Evolutionary conservation across 2,797 vertebrate species (phyloP).

Genomic region (Linurgus olivaceus): DNA sequence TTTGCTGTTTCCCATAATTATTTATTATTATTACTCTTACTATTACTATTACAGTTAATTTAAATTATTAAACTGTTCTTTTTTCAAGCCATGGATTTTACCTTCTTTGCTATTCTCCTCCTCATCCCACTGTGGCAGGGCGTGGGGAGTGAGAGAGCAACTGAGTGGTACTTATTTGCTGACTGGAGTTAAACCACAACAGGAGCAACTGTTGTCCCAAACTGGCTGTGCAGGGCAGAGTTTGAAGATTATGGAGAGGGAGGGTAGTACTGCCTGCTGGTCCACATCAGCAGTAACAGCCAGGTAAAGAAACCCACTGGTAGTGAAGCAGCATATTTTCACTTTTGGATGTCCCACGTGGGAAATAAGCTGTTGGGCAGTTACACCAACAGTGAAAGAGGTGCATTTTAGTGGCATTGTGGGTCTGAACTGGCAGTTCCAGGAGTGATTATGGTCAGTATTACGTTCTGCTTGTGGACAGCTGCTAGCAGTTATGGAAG

Average conservation of each 20-base stretch:
- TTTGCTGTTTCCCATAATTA: not conserved
- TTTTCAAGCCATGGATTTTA: not conserved
- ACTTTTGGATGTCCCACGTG: not conserved
- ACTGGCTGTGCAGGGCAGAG: not conserved
- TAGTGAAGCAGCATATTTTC: not conserved
- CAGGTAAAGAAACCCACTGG: not conserved
- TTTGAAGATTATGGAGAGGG: not conserved
- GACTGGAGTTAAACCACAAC: not conserved
- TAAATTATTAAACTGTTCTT: not conserved
- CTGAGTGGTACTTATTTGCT: not conserved
- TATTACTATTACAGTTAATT: not conserved
- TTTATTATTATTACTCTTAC: too few relatives aligned
- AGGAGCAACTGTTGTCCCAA: not conserved
- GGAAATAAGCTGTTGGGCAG: conserved; percentile 3
- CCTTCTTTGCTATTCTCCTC: not conserved
- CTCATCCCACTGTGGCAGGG: not conserved
- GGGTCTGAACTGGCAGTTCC: conserved; percentile 28
- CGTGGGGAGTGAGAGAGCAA: not conserved
- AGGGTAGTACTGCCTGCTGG: not conserved
- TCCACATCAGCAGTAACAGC: not conserved
- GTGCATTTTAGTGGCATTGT: conserved; percentile 12
- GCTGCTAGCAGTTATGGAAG: conserved; percentile 23
- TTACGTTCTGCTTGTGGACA: conserved; percentile 22
- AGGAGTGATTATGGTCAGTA: conserved; percentile 17
- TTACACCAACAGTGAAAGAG: not conserved